phyloP scores from a whole-genome alignment of 2,113 vertebrate species.

The Epinephelus cyanopodus region DNA sequence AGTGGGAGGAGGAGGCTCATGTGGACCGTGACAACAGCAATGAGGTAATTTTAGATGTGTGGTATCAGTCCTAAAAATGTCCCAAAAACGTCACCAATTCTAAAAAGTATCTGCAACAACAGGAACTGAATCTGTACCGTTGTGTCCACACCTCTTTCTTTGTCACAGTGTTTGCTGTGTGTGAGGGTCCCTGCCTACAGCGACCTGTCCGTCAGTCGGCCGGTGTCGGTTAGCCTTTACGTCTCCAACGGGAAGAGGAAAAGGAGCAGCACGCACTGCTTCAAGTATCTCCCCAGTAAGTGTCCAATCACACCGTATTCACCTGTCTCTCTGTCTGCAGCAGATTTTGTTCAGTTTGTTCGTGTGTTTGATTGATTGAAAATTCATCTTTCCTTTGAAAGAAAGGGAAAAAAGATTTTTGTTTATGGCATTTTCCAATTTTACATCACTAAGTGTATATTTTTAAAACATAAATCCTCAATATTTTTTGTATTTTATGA shows the following conservation, averaged over 20 bases:
- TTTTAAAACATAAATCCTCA: background rate
- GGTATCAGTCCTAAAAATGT: background rate
- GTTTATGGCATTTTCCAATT: background rate
- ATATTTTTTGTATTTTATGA: no score
- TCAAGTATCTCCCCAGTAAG: conserved; percentile 92
- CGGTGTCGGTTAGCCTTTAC: conserved; percentile 89
- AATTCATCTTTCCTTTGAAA: background rate
- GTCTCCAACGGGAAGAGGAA: conserved; percentile 93
- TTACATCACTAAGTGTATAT: background rate
- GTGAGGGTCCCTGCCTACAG: conserved; percentile 89
- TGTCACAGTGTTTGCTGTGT: conserved; percentile 84
- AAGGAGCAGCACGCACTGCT: conserved; percentile 91
- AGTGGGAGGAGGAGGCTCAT: conserved; percentile 92
- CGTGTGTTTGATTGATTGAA: background rate
- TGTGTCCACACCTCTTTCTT: background rate
- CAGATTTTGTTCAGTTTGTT: background rate
- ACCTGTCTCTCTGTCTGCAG: background rate
- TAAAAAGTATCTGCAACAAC: background rate
- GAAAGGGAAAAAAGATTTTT: background rate
- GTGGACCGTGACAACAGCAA: conserved; percentile 90
- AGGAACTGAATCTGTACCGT: no score
- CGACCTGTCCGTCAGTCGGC: conserved; percentile 86
- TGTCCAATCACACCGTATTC: background rate
- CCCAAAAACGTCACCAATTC: background rate
- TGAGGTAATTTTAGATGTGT: conserved; percentile 82